These are phyloP conservation scores for Nannoperca australis DNA, from an alignment of 2,797 vertebrate species.

Conservation along the genomic window DNA sequence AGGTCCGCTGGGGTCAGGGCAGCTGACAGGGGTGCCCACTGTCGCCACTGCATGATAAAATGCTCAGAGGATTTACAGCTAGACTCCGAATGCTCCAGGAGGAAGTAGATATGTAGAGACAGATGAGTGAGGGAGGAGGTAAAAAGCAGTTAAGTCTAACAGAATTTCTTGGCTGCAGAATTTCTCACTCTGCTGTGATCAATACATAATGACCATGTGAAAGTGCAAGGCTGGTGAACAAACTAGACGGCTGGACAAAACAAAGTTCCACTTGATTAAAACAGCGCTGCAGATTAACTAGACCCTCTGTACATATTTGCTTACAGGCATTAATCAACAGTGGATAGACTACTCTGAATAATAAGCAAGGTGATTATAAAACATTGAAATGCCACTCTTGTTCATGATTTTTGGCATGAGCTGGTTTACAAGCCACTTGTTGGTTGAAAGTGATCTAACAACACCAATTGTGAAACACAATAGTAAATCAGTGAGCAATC, in stretches of 20 bases:
- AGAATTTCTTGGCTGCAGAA: slow-evolving; percentile 36
- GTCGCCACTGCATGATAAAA: slow-evolving; percentile 65
- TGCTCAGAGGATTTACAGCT: slow-evolving; percentile 64
- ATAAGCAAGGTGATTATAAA: slow-evolving; percentile 76
- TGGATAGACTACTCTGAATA: slow-evolving; percentile 75
- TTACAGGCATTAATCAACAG: slow-evolving; percentile 78
- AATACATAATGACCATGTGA: slow-evolving; percentile 46
- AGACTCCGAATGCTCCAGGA: slow-evolving; percentile 27
- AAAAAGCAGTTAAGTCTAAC: slow-evolving; percentile 38
- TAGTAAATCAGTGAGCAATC: slow-evolving; percentile 79
- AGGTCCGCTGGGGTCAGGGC: slow-evolving; percentile 75
- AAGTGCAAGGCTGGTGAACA: slow-evolving; percentile 37
- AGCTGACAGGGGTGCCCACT: slow-evolving; percentile 67
- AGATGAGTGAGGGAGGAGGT: slow-evolving; percentile 41
- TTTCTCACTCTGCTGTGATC: slow-evolving; percentile 51
- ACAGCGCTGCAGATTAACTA: slow-evolving; percentile 62
- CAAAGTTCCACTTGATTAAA: slow-evolving; percentile 79
- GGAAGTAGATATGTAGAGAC: slow-evolving; percentile 37
- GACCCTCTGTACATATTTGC: slow-evolving; percentile 75
- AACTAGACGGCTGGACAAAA: slow-evolving; percentile 50
- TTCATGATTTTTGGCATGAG: slow-evolving; percentile 66
- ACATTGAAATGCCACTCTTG: slow-evolving; percentile 59
- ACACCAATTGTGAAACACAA: slow-evolving; percentile 73
- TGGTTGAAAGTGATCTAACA: slow-evolving; percentile 72
- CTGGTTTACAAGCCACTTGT: slow-evolving; percentile 72